Conservation (phyloP, 35 echinoderm and acorn worm genomes). For the Stichopus chloronotus region DNA sequence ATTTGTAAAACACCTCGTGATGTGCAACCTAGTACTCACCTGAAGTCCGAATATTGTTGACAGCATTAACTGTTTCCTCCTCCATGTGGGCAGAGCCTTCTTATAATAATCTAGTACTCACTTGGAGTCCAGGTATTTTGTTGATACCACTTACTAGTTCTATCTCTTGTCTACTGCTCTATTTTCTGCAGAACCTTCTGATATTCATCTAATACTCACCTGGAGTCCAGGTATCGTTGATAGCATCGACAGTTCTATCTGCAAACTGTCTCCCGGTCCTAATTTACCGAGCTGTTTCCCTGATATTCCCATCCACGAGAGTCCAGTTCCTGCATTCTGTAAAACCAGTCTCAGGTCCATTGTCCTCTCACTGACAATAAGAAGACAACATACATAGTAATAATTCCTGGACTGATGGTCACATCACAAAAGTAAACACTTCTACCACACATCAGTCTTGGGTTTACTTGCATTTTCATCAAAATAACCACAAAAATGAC, state of each 20-base stretch:
- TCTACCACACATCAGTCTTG: too few relatives aligned
- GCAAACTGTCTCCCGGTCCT: conserved; percentile 82
- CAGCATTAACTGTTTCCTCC: too few relatives aligned
- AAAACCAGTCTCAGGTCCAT: conserved; percentile 91
- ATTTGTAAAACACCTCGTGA: too few relatives aligned
- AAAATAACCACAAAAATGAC: too few relatives aligned
- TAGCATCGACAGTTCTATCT: conserved; percentile 83
- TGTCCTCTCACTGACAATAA: conserved; percentile 87
- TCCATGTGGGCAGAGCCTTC: too few relatives aligned
- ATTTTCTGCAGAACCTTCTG: too few relatives aligned
- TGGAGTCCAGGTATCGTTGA: conserved; percentile 81
- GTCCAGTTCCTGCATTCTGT: conserved; percentile 66
- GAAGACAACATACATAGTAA: not conserved
- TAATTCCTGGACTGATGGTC: too few relatives aligned
- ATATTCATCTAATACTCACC: not conserved
- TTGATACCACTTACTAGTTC: too few relatives aligned
- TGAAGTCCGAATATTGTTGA: too few relatives aligned
- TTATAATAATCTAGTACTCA: not conserved
- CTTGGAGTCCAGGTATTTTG: not conserved
- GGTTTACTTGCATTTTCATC: too few relatives aligned
- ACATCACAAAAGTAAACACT: too few relatives aligned
- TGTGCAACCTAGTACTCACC: too few relatives aligned
- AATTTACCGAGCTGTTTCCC: conserved; percentile 95
- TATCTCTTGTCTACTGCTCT: conserved; percentile 52
- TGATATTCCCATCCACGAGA: conserved; percentile 92